A percentile compares a stretch with the other conserved stretches of the same genome.
Conservation (phyloP, 2,888 invertebrate genomes). For the Lutraria lutraria region DNA sequence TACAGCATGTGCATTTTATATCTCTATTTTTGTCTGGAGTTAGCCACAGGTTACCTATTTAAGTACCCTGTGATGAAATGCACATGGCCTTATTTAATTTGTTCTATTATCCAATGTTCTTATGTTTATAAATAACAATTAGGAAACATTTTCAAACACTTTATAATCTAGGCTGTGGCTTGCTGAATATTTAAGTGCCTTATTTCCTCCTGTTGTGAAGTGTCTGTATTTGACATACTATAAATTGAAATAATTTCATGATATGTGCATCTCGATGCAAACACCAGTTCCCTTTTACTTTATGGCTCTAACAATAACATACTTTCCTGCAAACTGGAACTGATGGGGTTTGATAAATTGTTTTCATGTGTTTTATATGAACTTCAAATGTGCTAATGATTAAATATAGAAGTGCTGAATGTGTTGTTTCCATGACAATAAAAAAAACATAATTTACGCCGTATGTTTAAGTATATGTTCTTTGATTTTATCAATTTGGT, state of each 20-base stretch:
- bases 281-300: neutral
- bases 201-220: neutral
- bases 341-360: neutral
- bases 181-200: neutral
- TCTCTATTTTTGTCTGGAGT: neutral
- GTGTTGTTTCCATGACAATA: neutral
- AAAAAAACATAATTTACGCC: neutral
- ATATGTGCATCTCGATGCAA: too few species aligned
- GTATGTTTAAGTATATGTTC: neutral
- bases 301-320: neutral
- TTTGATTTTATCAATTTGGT: too few species aligned
- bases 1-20: neutral
- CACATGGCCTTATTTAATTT: conserved; percentile 8
- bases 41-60: neutral
- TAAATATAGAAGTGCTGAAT: neutral
- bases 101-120: neutral
- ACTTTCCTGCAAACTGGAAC: neutral
- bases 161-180: neutral
- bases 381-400: neutral
- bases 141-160: neutral
- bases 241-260: neutral
- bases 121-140: conserved; percentile 6
- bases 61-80: neutral
- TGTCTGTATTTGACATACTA: neutral
- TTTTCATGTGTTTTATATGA: neutral